These are phyloP conservation scores for Eulithis testata DNA, from an alignment of 2,888 invertebrate genomes.

Conservation along the genomic window DNA sequence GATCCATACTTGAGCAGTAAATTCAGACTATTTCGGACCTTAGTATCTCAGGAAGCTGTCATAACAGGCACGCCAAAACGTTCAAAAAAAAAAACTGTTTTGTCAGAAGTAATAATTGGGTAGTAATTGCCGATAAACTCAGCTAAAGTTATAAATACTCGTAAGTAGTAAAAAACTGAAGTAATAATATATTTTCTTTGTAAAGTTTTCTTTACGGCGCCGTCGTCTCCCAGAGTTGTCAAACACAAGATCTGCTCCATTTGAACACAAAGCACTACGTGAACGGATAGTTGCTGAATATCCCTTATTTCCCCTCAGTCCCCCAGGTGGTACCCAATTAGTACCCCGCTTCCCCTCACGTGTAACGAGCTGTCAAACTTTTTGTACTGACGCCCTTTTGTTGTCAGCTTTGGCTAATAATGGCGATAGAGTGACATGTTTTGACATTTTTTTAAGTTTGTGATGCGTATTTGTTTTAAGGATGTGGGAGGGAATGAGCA, in stretches of 20 bases:
- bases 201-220: constrained; percentile 8
- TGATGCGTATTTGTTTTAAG: constrained; percentile 6
- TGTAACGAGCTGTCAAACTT: constrained; percentile 78
- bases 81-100: no score
- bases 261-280: constrained; percentile 36
- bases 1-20: no score
- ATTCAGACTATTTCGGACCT: no score
- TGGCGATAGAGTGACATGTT: constrained; percentile 39
- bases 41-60: no score
- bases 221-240: constrained; percentile 34
- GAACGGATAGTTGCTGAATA: constrained; percentile 37
- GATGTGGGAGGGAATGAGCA: no score
- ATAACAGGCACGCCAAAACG: no score
- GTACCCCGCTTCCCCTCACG: constrained; percentile 47
- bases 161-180: neutral
- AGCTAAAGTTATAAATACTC: no score
- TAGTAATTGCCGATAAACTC: no score
- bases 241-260: constrained; percentile 36
- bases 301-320: constrained; percentile 26
- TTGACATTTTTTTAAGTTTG: constrained; percentile 32
- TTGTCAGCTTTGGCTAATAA: constrained; percentile 51
- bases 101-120: no score
- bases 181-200: constrained; percentile 3
- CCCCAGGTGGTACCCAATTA: constrained; percentile 70
- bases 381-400: constrained; percentile 65